Percentiles rank a stretch among this genome's conserved stretches.
phyloP scores from a whole-genome alignment of 2,888 invertebrate genomes.

The Nowickia ferox region DNA sequence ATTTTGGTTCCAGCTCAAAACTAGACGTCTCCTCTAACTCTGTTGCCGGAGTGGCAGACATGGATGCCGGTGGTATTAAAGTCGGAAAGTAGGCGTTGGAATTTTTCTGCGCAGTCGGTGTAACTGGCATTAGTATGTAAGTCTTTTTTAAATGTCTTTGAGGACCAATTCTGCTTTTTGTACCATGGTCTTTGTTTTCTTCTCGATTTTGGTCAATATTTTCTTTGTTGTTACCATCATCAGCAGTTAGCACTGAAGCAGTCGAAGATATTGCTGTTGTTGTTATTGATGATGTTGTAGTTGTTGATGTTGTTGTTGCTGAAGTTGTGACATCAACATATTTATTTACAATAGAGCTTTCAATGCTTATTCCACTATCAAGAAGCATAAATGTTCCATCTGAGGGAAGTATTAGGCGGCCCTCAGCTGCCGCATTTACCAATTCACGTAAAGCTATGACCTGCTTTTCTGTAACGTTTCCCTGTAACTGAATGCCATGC shows the following conservation, averaged over 20 bases:
- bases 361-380: slow-evolving; percentile 82
- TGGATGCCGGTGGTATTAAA: slow-evolving; percentile 70
- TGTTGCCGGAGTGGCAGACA: slow-evolving; percentile 18
- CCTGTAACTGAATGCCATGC: slow-evolving; percentile 83
- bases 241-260: slow-evolving; percentile 15
- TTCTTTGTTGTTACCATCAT: slow-evolving; percentile 47
- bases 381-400: slow-evolving; percentile 83
- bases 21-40: slow-evolving; percentile 72
- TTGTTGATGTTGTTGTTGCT: slow-evolving; percentile 65
- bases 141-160: slow-evolving; percentile 76
- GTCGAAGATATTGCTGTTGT: background rate
- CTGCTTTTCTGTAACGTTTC: slow-evolving; percentile 83
- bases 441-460: slow-evolving; percentile 82
- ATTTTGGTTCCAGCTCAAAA: slow-evolving; percentile 80
- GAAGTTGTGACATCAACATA: slow-evolving; percentile 31
- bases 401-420: slow-evolving; percentile 82
- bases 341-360: slow-evolving; percentile 80
- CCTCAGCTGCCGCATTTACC: slow-evolving; percentile 83
- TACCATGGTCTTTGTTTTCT: background rate
- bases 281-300: slow-evolving; percentile 6
- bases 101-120: slow-evolving; percentile 66
- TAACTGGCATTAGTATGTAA: slow-evolving; percentile 81
- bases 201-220: slow-evolving; percentile 34
- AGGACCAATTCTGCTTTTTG: background rate
- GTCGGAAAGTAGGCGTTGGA: slow-evolving; percentile 17